A percentile compares a stretch with the other conserved stretches of the same genome.
Conservation (phyloP, 1,140 invertebrate species). For the Cherax quadricarinatus region DNA sequence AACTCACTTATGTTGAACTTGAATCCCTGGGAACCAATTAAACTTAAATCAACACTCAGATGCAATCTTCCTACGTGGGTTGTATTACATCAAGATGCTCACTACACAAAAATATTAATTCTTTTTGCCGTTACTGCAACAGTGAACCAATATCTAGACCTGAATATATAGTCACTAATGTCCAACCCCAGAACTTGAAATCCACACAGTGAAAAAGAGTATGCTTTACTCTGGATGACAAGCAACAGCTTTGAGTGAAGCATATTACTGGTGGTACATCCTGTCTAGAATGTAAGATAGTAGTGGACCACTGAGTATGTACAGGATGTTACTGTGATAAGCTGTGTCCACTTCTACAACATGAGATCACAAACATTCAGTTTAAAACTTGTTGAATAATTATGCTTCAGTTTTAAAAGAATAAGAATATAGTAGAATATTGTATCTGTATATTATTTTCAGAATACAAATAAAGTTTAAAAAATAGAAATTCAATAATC, state of each 20-base stretch:
- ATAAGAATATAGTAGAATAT: no score
- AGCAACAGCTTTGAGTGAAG: background rate
- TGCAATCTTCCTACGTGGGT: no score
- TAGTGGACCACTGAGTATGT: background rate
- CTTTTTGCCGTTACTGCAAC: no score
- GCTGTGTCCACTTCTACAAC: background rate
- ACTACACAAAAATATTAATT: no score
- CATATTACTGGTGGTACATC: background rate
- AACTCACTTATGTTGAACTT: background rate
- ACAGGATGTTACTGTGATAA: constrained; percentile 37
- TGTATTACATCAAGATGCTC: no score
- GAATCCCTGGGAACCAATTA: background rate
- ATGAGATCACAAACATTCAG: background rate
- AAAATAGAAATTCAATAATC: no score
- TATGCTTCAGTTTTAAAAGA: no score
- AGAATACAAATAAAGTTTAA: no score
- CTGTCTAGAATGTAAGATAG: constrained; percentile 20
- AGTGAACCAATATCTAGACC: background rate
- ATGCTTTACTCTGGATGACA: background rate
- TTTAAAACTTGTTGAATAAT: no score
- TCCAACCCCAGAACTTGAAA: background rate
- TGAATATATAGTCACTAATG: background rate
- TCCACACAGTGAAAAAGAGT: background rate
- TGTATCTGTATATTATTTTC: no score
- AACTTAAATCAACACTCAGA: background rate